phyloP scores from a whole-genome alignment of 2,888 invertebrate species.

The Standfussiana lucernea region DNA sequence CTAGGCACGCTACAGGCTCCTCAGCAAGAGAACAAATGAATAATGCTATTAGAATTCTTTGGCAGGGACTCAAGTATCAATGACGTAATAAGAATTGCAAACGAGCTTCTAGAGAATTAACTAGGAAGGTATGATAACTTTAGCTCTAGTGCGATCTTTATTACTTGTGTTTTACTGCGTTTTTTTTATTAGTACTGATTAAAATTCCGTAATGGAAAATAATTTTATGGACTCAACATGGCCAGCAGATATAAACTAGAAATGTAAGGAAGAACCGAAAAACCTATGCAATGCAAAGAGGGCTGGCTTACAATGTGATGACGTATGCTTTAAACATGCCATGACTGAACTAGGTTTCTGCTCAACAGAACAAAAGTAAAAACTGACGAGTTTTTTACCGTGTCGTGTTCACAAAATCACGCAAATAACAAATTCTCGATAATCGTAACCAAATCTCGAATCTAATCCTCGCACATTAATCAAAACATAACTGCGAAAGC shows the following conservation, averaged over 20 bases:
- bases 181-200: constrained; percentile 42
- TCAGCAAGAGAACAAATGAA: constrained; percentile 34
- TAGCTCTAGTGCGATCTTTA: constrained; percentile 31
- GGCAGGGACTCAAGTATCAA: constrained; percentile 43
- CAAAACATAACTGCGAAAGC: constrained; percentile 80
- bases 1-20: constrained; percentile 7
- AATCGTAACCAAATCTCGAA: constrained; percentile 71
- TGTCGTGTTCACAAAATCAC: background rate
- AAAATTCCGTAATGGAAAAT: constrained; percentile 39
- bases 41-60: constrained; percentile 46
- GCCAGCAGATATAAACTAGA: background rate
- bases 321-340: background rate
- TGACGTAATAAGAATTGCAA: constrained; percentile 50
- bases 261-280: background rate
- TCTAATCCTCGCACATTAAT: constrained; percentile 81
- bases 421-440: constrained; percentile 9
- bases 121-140: constrained; percentile 40
- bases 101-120: constrained; percentile 31
- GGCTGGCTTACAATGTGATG: background rate
- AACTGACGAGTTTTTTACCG: too few species aligned
- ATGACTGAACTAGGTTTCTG: background rate
- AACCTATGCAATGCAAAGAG: background rate
- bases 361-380: background rate
- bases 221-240: background rate
- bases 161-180: constrained; percentile 33